Evolutionary conservation across 2,888 invertebrate species (phyloP).

Genomic region (Phytoseiulus persimilis): DNA sequence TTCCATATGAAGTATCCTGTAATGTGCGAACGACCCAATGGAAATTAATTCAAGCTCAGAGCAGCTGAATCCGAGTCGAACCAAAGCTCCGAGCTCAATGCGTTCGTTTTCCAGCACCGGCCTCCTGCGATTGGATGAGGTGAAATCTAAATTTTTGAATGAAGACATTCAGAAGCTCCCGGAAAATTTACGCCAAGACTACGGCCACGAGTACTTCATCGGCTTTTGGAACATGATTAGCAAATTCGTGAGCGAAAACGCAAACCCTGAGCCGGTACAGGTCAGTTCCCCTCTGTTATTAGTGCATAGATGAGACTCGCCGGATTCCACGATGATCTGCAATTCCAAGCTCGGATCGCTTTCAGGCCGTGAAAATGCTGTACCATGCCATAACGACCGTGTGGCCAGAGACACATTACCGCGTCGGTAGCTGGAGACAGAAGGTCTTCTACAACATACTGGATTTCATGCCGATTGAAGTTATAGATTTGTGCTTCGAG

Average conservation of each 20-base stretch:
- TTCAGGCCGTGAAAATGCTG: conserved; percentile 21
- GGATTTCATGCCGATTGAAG: conserved; percentile 21
- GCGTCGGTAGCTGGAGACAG: conserved; percentile 25
- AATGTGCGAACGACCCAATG: no score
- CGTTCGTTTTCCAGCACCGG: not conserved
- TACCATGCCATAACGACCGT: conserved; percentile 21
- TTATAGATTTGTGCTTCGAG: conserved; percentile 6
- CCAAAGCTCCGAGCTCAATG: no score
- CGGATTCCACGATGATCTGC: no score
- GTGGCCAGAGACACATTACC: conserved; percentile 20
- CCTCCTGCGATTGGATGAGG: not conserved
- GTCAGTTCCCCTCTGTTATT: no score
- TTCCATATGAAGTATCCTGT: not conserved
- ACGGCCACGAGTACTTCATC: conserved; percentile 28
- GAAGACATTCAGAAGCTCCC: not conserved
- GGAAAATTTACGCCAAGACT: conserved; percentile 10
- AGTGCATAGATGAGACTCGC: no score
- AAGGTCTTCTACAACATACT: conserved; percentile 12
- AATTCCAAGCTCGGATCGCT: no score
- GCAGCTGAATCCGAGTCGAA: no score
- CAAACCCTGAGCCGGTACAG: conserved; percentile 13
- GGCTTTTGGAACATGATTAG: conserved; percentile 14
- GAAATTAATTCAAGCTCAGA: not conserved
- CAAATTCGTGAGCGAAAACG: conserved; percentile 12
- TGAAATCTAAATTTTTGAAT: not conserved